Percentiles rank a stretch among this genome's conserved stretches.
These are phyloP conservation scores for Grus americana DNA, from an alignment of 2,113 vertebrate species.

Conservation along the genomic window DNA sequence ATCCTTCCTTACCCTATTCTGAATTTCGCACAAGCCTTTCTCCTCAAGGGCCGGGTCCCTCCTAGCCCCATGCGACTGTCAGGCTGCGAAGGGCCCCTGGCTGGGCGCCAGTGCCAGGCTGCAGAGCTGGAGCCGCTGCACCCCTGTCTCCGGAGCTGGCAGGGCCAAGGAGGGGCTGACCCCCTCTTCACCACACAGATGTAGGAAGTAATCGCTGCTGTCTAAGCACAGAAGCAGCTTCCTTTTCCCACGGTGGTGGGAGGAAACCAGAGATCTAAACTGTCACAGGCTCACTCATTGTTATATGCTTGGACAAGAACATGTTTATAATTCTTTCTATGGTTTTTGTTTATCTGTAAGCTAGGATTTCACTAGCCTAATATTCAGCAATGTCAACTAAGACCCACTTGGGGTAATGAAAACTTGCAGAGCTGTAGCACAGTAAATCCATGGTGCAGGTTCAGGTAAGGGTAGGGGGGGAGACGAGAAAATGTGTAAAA, in stretches of 20 bases:
- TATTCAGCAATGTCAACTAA: not conserved
- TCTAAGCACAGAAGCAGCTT: conserved; percentile 9
- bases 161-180: not conserved
- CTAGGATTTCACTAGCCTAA: not conserved
- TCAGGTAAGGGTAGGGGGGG: not conserved
- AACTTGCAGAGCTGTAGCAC: not conserved
- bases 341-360: not conserved
- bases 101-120: fast-evolving
- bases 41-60: not conserved
- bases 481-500: not conserved
- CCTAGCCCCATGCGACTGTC: fast-evolving
- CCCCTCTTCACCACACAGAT: not conserved
- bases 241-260: conserved; percentile 46
- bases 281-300: not conserved
- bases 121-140: not conserved
- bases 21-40: not conserved
- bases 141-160: not conserved
- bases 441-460: not conserved
- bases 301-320: conserved; percentile 7
- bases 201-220: not conserved
- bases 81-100: fast-evolving
- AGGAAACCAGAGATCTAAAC: conserved; percentile 28
- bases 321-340: conserved; percentile 3
- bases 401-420: not conserved
- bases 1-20: not conserved